Evolutionary conservation across 2,888 invertebrate genomes (phyloP).

Genomic region (Pammene fasciana): DNA sequence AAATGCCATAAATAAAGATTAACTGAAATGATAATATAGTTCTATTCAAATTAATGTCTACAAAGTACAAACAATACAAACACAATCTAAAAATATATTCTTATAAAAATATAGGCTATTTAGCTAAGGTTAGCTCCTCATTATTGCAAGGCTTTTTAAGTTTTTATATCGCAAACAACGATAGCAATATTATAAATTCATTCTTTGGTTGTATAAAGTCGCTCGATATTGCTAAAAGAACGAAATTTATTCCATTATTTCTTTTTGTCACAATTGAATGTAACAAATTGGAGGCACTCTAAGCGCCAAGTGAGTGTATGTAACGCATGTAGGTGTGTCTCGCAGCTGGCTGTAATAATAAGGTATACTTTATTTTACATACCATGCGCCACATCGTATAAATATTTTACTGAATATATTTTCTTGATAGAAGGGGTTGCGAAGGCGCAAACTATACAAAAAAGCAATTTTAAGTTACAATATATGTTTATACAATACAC

Average conservation of each 20-base stretch:
- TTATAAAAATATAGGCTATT: background rate
- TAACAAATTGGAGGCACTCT: slow-evolving; percentile 27
- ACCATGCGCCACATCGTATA: background rate
- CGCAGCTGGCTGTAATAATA: slow-evolving; percentile 30
- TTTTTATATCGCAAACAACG: background rate
- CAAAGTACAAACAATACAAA: no score
- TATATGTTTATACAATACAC: no score
- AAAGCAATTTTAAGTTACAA: no score
- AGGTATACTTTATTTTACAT: slow-evolving; percentile 27
- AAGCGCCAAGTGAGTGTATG: slow-evolving; percentile 22
- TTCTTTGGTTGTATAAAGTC: slow-evolving; percentile 5
- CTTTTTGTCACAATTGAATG: slow-evolving; percentile 28
- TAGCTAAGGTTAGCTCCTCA: slow-evolving; percentile 1
- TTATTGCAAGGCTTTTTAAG: slow-evolving; percentile 10
- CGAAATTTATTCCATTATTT: slow-evolving; percentile 30
- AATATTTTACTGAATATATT: no score
- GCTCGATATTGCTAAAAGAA: background rate
- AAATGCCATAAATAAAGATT: no score
- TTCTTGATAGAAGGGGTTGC: no score
- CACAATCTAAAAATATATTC: no score
- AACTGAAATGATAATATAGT: no score
- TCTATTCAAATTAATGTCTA: background rate
- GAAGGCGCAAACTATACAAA: no score
- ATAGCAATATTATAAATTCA: slow-evolving; percentile 18
- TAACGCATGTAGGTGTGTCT: slow-evolving; percentile 16